phyloP scores from a whole-genome alignment of 2,888 invertebrate genomes.

The Automeris io region DNA sequence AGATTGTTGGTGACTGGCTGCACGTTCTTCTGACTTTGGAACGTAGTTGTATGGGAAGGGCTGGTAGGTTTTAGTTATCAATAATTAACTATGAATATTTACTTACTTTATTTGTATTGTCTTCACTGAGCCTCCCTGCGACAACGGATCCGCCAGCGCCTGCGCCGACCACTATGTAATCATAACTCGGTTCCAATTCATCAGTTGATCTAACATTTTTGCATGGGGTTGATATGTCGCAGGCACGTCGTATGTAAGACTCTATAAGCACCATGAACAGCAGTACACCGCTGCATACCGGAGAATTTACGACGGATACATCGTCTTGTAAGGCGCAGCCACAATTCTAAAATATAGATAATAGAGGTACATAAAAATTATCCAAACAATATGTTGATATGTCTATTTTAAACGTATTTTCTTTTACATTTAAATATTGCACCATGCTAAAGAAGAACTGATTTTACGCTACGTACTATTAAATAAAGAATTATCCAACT shows the following conservation, averaged over 20 bases:
- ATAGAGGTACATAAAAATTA: no score
- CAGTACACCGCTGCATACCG: constrained; percentile 69
- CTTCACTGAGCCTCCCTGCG: constrained; percentile 78
- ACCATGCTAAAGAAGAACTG: no score
- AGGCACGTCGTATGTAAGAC: constrained; percentile 70
- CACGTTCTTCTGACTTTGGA: no score
- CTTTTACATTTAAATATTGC: no score
- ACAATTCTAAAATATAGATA: constrained; percentile 37
- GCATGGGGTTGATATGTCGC: constrained; percentile 72
- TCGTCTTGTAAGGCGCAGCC: constrained; percentile 69
- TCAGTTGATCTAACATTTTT: constrained; percentile 59
- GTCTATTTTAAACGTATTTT: no score
- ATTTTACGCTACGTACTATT: no score
- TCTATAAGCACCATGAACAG: constrained; percentile 80
- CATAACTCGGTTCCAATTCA: constrained; percentile 61
- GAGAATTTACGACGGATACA: constrained; percentile 66
- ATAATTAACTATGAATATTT: background rate
- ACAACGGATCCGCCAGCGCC: constrained; percentile 80
- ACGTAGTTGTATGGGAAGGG: no score
- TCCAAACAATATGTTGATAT: no score
- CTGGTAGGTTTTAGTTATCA: no score
- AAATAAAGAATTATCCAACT: no score
- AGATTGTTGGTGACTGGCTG: no score
- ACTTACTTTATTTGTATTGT: constrained; percentile 60
- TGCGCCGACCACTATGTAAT: constrained; percentile 80